Conservation (phyloP, 2,888 invertebrate species). For the Diarsia rubi region DNA sequence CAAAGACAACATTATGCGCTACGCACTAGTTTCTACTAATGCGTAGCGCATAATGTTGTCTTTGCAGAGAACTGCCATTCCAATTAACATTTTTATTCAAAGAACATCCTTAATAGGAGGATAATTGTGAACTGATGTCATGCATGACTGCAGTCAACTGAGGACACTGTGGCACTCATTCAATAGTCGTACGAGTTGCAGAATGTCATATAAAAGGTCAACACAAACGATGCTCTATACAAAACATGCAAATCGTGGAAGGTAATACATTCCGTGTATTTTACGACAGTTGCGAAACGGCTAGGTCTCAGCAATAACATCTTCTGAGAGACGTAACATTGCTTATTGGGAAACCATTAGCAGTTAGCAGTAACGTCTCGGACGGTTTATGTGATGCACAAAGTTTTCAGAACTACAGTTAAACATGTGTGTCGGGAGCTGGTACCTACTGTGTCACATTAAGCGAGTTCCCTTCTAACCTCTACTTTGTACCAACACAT, state of each 20-base stretch:
- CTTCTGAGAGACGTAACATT: not conserved
- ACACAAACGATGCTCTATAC: constrained; percentile 14
- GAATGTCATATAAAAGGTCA: constrained; percentile 36
- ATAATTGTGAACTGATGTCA: constrained; percentile 40
- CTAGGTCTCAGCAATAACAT: constrained; percentile 1
- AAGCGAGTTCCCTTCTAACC: not conserved
- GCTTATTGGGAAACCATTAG: constrained; percentile 5
- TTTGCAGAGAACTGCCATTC: not conserved
- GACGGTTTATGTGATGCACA: constrained; percentile 1
- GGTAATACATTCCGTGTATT: constrained; percentile 9
- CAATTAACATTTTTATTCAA: constrained; percentile 43
- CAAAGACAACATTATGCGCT: constrained; percentile 1
- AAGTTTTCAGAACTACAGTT: constrained; percentile 4
- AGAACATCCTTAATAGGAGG: constrained; percentile 24
- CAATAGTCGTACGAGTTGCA: constrained; percentile 12
- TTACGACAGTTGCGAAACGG: constrained; percentile 19
- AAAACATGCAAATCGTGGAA: constrained; percentile 16
- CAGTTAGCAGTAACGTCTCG: not conserved
- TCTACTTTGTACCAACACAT: not conserved
- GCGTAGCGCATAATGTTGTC: too few species aligned
- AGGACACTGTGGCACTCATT: constrained; percentile 2
- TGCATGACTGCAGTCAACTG: not conserved
- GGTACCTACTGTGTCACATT: not conserved
- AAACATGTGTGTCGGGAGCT: not conserved
- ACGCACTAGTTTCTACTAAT: too few species aligned